Evolutionary conservation across 2,797 vertebrate species (phyloP).

Genomic region (Melopsittacus undulatus): DNA sequence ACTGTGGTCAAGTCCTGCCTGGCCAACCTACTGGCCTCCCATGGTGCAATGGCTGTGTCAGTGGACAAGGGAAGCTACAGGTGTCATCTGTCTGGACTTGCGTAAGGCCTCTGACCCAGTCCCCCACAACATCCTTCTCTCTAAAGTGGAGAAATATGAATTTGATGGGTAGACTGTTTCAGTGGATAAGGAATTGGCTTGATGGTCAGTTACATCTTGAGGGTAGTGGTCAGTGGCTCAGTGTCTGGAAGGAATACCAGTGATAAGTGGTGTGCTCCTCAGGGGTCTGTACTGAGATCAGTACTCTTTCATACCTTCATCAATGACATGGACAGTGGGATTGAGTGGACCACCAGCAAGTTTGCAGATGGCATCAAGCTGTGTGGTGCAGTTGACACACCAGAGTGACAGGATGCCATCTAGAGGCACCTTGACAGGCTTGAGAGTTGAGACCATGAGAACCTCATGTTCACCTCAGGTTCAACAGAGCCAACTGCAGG

Average conservation of each 20-base stretch:
- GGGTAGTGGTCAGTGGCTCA: neutral
- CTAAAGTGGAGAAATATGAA: no score
- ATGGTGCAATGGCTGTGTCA: no score
- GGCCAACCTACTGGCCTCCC: no score
- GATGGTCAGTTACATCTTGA: neutral
- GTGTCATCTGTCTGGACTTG: no score
- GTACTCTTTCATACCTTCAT: neutral
- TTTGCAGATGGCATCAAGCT: neutral
- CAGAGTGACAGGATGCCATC: neutral
- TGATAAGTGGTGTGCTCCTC: neutral
- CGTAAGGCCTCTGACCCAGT: neutral
- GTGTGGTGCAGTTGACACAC: neutral
- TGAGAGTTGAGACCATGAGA: neutral
- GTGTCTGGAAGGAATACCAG: no score
- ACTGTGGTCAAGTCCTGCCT: no score
- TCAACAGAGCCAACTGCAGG: neutral
- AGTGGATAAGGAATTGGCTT: neutral
- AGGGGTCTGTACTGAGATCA: neutral
- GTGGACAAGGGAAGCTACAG: no score
- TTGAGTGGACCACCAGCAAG: neutral
- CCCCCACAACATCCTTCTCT: no score
- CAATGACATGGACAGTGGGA: neutral
- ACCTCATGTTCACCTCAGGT: neutral
- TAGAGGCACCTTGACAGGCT: neutral
- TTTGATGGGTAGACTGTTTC: no score